A percentile compares a stretch with the other conserved stretches of the same genome.
Evolutionary conservation across 2,797 vertebrate genomes (phyloP).

Genomic region (Gymnoscopelus braueri): DNA sequence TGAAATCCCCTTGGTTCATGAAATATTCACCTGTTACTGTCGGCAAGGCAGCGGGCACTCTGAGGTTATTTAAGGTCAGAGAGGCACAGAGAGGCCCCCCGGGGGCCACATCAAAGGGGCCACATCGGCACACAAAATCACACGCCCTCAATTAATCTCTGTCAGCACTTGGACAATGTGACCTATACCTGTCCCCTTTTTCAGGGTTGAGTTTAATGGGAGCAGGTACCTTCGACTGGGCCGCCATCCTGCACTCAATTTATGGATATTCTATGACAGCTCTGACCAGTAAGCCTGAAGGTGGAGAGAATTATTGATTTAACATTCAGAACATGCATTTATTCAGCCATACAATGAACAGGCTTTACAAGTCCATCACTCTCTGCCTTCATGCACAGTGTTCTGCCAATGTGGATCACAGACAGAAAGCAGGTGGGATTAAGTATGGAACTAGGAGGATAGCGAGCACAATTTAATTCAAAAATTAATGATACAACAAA

Average conservation of each 20-base stretch:
- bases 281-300: conserved; percentile 31
- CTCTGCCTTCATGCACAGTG: conserved; percentile 20
- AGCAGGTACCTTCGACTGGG: conserved; percentile 56
- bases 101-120: conserved; percentile 20
- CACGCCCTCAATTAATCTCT: conserved; percentile 71
- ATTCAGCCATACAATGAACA: conserved; percentile 50
- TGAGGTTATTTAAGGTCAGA: conserved; percentile 58
- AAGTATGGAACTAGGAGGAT: no score
- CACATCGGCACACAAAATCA: conserved; percentile 39
- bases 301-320: conserved; percentile 54
- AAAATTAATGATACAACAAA: conserved; percentile 34
- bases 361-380: conserved; percentile 60
- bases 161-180: conserved; percentile 67
- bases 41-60: conserved; percentile 40
- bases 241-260: conserved; percentile 62
- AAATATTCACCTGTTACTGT: conserved; percentile 74
- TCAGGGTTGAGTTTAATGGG: conserved; percentile 58
- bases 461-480: not conserved
- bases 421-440: no score
- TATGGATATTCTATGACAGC: conserved; percentile 69
- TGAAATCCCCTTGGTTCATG: conserved; percentile 57
- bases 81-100: conserved; percentile 11
- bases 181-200: conserved; percentile 65
- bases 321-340: conserved; percentile 53
- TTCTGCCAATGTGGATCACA: conserved; percentile 19